phyloP scores from a whole-genome alignment of 2,888 invertebrate genomes.

The Synergus umbraculus region DNA sequence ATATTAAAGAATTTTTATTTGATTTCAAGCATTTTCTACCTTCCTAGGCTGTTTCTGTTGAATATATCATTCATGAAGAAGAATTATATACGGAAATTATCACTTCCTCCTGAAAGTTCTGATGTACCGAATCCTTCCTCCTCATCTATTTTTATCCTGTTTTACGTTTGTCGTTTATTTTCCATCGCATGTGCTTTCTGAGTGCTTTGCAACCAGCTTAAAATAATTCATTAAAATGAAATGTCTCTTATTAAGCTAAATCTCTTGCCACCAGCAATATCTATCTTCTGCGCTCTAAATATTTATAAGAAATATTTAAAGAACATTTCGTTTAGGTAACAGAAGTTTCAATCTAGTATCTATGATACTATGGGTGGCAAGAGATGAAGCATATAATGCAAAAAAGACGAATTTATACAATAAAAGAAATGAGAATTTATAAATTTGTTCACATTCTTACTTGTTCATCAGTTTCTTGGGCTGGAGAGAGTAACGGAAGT shows the following conservation, averaged over 20 bases:
- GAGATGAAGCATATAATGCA: background rate
- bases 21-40: too few species aligned
- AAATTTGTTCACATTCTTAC: slow-evolving; percentile 11
- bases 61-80: background rate
- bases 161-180: slow-evolving; percentile 5
- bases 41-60: background rate
- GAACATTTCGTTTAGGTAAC: background rate
- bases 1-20: too few species aligned
- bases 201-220: slow-evolving; percentile 16
- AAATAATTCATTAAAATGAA: slow-evolving; percentile 20
- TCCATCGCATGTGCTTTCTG: slow-evolving; percentile 31
- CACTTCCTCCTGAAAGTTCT: background rate
- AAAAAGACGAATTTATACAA: background rate
- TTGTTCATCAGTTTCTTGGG: slow-evolving; percentile 74
- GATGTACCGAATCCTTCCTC: slow-evolving; percentile 1
- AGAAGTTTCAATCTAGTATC: background rate
- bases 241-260: background rate
- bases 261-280: slow-evolving; percentile 1
- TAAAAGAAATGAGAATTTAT: background rate
- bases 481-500: slow-evolving; percentile 81
- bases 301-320: background rate
- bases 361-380: background rate
- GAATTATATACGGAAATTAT: background rate
- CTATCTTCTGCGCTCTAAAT: background rate
- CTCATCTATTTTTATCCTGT: background rate